Conservation (phyloP, 1,140 invertebrate species). For the Spodoptera frugiperda region DNA sequence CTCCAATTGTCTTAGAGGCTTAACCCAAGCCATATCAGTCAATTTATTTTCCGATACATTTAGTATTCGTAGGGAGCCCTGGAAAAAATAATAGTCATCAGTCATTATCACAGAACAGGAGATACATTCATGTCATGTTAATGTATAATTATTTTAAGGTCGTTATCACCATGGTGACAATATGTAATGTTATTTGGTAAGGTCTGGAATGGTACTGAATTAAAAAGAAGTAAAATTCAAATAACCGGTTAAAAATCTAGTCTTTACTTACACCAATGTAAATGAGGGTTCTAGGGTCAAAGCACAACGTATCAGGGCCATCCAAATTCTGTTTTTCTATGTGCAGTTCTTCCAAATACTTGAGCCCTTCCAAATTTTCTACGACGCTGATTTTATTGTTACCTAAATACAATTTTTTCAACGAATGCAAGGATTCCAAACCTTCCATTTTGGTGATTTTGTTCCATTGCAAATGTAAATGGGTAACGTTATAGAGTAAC, state of each 20-base stretch:
- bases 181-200: too few species aligned
- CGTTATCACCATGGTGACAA: neutral
- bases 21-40: constrained; percentile 74
- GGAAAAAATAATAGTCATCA: constrained; percentile 47
- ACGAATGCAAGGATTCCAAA: constrained; percentile 85
- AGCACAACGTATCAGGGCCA: constrained; percentile 87
- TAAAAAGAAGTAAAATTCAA: too few species aligned
- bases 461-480: constrained; percentile 90
- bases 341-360: constrained; percentile 88
- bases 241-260: too few species aligned
- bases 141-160: too few species aligned
- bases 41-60: constrained; percentile 81
- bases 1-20: constrained; percentile 74
- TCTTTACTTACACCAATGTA: constrained; percentile 86
- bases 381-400: constrained; percentile 89
- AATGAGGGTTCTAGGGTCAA: constrained; percentile 88
- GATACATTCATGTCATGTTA: too few species aligned
- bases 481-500: constrained; percentile 86
- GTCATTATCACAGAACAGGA: too few species aligned
- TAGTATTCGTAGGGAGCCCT: constrained; percentile 74
- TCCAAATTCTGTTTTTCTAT: constrained; percentile 89
- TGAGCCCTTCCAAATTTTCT: constrained; percentile 88
- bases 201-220: too few species aligned
- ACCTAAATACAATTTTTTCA: constrained; percentile 89
- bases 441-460: constrained; percentile 89